Evolutionary conservation across 2,888 invertebrate genomes (phyloP).

Genomic region (Flabesymbios commensalis): DNA sequence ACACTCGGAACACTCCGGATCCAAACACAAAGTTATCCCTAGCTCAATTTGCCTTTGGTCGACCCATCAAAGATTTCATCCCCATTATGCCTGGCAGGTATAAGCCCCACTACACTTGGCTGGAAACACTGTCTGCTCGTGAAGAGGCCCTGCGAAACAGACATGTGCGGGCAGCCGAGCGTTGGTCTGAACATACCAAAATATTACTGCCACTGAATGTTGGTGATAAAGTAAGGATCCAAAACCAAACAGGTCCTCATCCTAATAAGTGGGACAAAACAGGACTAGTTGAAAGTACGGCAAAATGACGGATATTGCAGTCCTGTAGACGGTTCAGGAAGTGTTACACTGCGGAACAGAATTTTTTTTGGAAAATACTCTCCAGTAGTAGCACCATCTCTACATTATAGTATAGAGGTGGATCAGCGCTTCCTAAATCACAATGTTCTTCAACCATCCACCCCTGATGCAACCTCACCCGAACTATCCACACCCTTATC

Average conservation of each 20-base stretch:
- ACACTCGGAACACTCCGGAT: conserved; percentile 39
- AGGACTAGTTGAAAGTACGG: conserved; percentile 35
- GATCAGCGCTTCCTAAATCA: no score
- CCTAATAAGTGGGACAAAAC: conserved; percentile 42
- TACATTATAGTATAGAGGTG: no score
- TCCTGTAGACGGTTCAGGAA: conserved; percentile 30
- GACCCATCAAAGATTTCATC: conserved; percentile 36
- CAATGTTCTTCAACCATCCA: no score
- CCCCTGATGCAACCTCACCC: no score
- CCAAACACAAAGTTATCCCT: conserved; percentile 37
- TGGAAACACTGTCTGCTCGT: conserved; percentile 19
- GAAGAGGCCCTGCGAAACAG: conserved; percentile 37
- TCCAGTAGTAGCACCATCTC: conserved; percentile 3
- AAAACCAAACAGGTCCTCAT: conserved; percentile 37
- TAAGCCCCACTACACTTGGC: conserved; percentile 25
- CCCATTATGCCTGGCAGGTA: conserved; percentile 23
- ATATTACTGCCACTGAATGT: conserved; percentile 23
- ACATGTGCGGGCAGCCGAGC: conserved; percentile 34
- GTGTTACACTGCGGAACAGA: conserved; percentile 28
- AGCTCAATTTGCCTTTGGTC: conserved; percentile 36
- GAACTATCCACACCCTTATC: no score
- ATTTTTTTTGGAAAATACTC: conserved; percentile 27
- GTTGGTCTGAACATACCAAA: conserved; percentile 34
- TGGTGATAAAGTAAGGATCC: conserved; percentile 34
- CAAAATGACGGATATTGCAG: conserved; percentile 33